phyloP scores from a whole-genome alignment of 2,113 vertebrate genomes.

The Dinomys branickii region DNA sequence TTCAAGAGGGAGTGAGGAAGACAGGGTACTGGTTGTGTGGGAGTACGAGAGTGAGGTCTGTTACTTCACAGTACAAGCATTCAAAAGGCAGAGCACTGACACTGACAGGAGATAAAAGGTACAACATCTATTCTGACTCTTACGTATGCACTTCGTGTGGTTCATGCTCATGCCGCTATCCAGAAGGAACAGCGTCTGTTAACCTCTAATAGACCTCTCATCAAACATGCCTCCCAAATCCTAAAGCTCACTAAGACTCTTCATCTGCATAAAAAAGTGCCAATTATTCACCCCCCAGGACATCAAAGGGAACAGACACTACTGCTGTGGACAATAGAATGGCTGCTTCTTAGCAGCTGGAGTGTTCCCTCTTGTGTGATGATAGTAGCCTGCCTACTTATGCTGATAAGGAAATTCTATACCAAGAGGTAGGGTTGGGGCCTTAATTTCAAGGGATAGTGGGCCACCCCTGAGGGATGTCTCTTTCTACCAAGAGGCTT shows the following conservation, averaged over 20 bases:
- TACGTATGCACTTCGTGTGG: not conserved
- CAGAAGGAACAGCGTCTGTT: not conserved
- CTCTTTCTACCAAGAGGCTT: not conserved
- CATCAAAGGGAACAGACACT: not conserved
- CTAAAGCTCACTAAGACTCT: not conserved
- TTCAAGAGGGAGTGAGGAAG: no score
- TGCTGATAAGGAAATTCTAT: not conserved
- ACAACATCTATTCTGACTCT: not conserved
- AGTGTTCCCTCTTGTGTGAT: no score
- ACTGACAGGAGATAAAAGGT: not conserved
- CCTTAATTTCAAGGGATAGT: not conserved
- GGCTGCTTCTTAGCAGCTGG: no score
- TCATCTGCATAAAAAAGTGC: not conserved
- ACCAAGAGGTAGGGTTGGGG: not conserved
- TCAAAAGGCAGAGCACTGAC: not conserved
- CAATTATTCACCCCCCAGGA: not conserved
- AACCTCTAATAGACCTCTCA: not conserved
- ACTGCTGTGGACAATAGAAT: no score
- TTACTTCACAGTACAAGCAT: not conserved
- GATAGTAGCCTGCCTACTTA: not conserved
- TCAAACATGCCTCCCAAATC: not conserved
- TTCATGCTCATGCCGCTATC: not conserved
- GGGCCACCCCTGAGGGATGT: not conserved
- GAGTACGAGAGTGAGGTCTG: no score
- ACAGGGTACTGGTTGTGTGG: no score